Conservation (phyloP, 2,797 vertebrate species). For the Falco rusticolus region DNA sequence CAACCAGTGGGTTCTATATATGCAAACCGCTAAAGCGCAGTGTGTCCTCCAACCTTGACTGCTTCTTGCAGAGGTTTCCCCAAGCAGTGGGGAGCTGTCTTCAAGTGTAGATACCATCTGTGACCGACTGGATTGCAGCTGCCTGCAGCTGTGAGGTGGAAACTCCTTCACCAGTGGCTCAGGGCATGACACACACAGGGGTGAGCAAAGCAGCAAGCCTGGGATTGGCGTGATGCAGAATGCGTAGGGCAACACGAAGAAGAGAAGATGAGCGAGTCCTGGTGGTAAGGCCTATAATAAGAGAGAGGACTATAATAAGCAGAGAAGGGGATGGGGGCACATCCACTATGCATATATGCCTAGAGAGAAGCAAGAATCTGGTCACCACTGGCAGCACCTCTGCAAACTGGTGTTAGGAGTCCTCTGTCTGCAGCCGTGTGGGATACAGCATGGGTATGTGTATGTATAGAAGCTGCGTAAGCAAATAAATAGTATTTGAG, state of each 20-base stretch:
- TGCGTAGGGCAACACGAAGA: background rate
- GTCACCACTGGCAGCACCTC: background rate
- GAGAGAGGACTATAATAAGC: background rate
- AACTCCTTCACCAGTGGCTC: background rate
- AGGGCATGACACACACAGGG: background rate
- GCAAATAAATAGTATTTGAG: background rate
- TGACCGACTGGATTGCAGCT: background rate
- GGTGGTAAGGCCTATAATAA: background rate
- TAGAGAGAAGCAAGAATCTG: background rate
- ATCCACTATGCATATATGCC: background rate
- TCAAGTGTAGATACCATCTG: background rate
- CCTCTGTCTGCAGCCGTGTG: accelerated
- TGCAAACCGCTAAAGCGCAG: background rate
- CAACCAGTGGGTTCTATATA: background rate
- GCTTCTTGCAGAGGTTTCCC: background rate
- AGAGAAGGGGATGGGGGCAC: background rate
- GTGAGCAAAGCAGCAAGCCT: accelerated
- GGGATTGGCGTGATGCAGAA: background rate
- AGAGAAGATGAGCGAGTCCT: background rate
- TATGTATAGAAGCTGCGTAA: background rate
- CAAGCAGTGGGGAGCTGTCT: background rate
- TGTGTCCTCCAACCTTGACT: accelerated
- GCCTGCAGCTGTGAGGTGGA: background rate
- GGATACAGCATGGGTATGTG: background rate
- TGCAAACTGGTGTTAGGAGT: background rate